Conservation (phyloP, 1,140 invertebrate species). For the Diorhabda carinulata region DNA sequence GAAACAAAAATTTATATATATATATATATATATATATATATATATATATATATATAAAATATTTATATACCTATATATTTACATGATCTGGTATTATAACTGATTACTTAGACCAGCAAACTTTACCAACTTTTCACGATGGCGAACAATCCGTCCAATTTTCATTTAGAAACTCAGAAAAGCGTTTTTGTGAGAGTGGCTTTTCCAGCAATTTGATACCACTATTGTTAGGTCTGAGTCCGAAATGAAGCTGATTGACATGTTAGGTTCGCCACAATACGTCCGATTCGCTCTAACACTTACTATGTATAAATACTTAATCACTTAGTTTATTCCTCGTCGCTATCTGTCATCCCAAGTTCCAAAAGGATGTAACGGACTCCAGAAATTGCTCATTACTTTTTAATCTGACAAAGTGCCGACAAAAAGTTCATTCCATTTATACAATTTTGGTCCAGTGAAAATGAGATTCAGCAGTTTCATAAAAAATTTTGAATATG, state of each 20-base stretch:
- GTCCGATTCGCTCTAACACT: slow-evolving; percentile 36
- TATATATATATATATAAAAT: too few relatives aligned
- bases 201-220: slow-evolving; percentile 22
- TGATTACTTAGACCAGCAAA: too few relatives aligned
- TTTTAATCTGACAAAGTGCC: not conserved
- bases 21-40: too few relatives aligned
- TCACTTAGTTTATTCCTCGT: slow-evolving; percentile 23
- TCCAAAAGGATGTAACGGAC: slow-evolving; percentile 1
- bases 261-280: slow-evolving; percentile 35
- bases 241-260: slow-evolving; percentile 32
- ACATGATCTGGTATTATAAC: too few relatives aligned
- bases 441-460: too few relatives aligned
- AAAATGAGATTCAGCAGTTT: too few relatives aligned
- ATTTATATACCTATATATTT: too few relatives aligned
- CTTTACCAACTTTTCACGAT: too few relatives aligned
- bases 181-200: slow-evolving; percentile 29
- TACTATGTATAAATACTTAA: slow-evolving; percentile 36
- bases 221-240: slow-evolving; percentile 32
- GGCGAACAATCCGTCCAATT: not conserved
- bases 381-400: not conserved
- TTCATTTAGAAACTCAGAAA: slow-evolving; percentile 19
- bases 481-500: too few relatives aligned
- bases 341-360: slow-evolving; percentile 6
- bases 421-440: not conserved
- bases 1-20: too few relatives aligned